Evolutionary conservation across 2,113 vertebrate species (phyloP).

Genomic region (Platysteira castanea): DNA sequence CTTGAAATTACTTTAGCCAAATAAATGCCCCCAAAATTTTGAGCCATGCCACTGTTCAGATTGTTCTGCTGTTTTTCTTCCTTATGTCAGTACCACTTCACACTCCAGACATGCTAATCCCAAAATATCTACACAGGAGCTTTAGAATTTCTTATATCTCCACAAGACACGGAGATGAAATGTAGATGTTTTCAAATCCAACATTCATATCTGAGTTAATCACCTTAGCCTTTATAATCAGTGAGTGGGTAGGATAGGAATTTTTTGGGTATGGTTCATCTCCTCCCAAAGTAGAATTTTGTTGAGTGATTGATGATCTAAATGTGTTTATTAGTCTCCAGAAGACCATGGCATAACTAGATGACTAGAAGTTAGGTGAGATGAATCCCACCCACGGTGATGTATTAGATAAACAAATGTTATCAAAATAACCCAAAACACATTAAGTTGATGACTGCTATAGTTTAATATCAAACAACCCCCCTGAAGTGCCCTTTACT

Average conservation of each 20-base stretch:
- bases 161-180: conserved; percentile 33
- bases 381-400: neutral
- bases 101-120: neutral
- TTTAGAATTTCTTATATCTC: conserved; percentile 50
- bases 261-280: neutral
- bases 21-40: neutral
- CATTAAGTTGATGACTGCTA: conserved; percentile 36
- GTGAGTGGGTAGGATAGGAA: neutral
- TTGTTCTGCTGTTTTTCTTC: neutral
- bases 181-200: conserved; percentile 32
- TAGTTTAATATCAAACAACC: conserved; percentile 43
- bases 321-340: conserved; percentile 10
- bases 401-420: conserved; percentile 47
- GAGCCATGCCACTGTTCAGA: neutral
- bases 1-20: neutral
- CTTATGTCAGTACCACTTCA: conserved; percentile 2
- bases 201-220: conserved; percentile 25
- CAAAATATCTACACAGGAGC: conserved; percentile 45
- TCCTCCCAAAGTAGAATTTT: neutral
- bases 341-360: neutral
- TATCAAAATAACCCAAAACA: conserved; percentile 41
- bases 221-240: conserved; percentile 42
- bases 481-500: conserved; percentile 60
- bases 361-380: neutral
- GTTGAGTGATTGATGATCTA: neutral